A percentile compares a stretch with the other conserved stretches of the same genome.
Conservation (phyloP, 2,113 vertebrate species). For the Scomber scombrus region DNA sequence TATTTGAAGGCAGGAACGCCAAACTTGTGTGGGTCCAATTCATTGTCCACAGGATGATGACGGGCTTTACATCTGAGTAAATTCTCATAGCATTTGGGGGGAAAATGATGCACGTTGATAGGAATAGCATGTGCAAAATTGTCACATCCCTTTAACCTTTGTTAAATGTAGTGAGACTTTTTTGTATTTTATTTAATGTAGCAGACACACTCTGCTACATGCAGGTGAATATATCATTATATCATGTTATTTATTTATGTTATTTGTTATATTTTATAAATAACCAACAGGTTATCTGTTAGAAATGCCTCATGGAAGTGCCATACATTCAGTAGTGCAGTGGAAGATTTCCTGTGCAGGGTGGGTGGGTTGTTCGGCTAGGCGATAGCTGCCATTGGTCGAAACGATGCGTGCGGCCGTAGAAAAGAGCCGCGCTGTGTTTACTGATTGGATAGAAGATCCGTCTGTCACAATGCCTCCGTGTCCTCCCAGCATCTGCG, state of each 20-base stretch:
- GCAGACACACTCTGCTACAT: not conserved
- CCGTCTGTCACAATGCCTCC: slow-evolving; percentile 31
- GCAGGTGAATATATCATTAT: not conserved
- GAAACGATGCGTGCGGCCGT: accelerated
- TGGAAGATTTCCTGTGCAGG: slow-evolving; percentile 42
- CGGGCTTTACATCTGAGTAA: not conserved
- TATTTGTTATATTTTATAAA: no score
- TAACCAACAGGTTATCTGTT: slow-evolving; percentile 1
- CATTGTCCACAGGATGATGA: not conserved
- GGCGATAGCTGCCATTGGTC: slow-evolving; percentile 62
- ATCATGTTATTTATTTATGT: no score
- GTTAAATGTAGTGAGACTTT: not conserved
- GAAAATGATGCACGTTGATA: not conserved
- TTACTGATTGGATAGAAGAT: slow-evolving; percentile 70
- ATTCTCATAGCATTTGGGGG: not conserved
- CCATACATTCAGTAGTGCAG: not conserved
- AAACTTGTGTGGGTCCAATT: not conserved
- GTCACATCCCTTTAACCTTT: not conserved
- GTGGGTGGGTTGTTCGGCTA: not conserved
- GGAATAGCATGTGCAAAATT: not conserved
- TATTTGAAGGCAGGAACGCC: not conserved
- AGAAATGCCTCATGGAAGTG: slow-evolving; percentile 29
- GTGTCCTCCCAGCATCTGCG: slow-evolving; percentile 60
- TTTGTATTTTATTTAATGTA: not conserved
- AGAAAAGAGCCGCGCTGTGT: not conserved